These are phyloP conservation scores for Neoscelio sp. DNA, from an alignment of 2,888 invertebrate genomes.

Conservation along the genomic window DNA sequence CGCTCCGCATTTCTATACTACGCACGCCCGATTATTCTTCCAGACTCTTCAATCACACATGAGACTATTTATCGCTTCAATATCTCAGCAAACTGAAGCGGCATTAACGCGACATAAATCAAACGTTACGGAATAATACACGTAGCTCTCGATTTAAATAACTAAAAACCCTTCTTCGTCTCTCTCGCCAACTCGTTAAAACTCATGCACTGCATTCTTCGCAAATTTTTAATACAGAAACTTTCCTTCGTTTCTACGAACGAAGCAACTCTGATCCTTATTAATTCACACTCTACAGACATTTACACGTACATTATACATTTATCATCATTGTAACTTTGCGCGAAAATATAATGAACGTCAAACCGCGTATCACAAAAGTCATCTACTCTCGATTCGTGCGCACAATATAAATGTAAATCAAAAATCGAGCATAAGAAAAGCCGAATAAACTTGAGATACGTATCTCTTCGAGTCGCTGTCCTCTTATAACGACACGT, in stretches of 20 bases:
- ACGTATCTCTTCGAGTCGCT: background rate
- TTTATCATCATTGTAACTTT: too few species aligned
- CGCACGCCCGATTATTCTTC: conserved; percentile 23
- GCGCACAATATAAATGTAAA: conserved; percentile 27
- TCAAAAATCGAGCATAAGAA: background rate
- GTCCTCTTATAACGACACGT: too few species aligned
- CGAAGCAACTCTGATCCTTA: too few species aligned
- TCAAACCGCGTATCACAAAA: conserved; percentile 36
- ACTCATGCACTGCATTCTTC: too few species aligned
- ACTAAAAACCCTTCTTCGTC: too few species aligned
- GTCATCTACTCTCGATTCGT: conserved; percentile 36
- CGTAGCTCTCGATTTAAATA: too few species aligned
- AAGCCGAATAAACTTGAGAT: background rate
- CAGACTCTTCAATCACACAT: conserved; percentile 29
- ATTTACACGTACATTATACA: too few species aligned
- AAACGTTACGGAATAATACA: conserved; percentile 28
- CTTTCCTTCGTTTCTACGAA: too few species aligned
- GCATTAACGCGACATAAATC: conserved; percentile 45
- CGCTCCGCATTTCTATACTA: conserved; percentile 28
- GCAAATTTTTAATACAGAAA: too few species aligned
- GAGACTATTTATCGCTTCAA: conserved; percentile 36
- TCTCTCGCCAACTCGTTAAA: too few species aligned
- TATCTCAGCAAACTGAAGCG: conserved; percentile 22
- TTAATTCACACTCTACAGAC: too few species aligned
- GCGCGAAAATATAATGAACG: too few species aligned